Percentiles rank a stretch among this genome's conserved stretches.
These are phyloP conservation scores for Phortica okadai DNA, from an alignment of 2,888 invertebrate genomes.

Conservation along the genomic window DNA sequence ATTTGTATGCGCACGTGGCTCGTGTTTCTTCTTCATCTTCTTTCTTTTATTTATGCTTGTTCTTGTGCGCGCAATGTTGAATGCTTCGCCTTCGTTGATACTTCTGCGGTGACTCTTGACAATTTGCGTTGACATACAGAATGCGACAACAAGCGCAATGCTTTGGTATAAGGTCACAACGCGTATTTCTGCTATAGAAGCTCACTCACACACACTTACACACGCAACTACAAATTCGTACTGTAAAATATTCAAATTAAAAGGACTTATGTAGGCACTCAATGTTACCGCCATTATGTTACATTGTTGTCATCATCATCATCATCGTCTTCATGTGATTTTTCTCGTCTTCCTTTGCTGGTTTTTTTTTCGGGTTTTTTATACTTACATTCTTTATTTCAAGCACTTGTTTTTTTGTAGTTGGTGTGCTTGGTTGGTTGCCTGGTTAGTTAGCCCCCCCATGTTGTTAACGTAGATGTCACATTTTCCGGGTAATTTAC, in stretches of 20 bases:
- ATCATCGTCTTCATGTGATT: constrained; percentile 27
- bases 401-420: constrained; percentile 27
- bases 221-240: constrained; percentile 2
- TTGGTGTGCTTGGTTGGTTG: constrained; percentile 25
- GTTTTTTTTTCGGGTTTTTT: constrained; percentile 50
- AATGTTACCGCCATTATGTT: constrained; percentile 65
- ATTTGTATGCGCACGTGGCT: constrained; percentile 17
- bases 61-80: neutral
- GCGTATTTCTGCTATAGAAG: neutral
- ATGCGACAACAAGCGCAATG: neutral
- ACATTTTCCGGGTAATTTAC: constrained; percentile 69
- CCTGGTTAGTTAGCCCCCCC: neutral
- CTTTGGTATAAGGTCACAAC: neutral
- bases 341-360: constrained; percentile 60
- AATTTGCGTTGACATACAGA: constrained; percentile 24
- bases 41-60: constrained; percentile 3
- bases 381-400: constrained; percentile 30
- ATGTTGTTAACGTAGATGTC: constrained; percentile 53
- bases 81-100: neutral
- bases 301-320: constrained; percentile 57
- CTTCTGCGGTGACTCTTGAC: constrained; percentile 30
- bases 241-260: constrained; percentile 71
- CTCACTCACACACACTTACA: constrained; percentile 1
- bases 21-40: neutral
- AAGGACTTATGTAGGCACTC: constrained; percentile 73